These are phyloP conservation scores for Eupithecia centaureata DNA, from an alignment of 2,888 invertebrate genomes.

Conservation along the genomic window DNA sequence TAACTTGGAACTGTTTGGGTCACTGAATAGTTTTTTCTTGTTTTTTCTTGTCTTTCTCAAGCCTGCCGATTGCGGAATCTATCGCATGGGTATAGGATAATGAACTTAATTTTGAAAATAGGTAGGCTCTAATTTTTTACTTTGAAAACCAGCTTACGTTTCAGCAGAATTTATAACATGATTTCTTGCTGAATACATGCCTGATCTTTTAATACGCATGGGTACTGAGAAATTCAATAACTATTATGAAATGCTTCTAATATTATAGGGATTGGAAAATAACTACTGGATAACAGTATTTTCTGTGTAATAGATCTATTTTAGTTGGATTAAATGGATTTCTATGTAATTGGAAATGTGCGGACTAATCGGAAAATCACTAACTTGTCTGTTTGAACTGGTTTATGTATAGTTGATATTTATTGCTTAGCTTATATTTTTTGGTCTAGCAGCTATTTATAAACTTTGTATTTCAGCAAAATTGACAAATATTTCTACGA, in stretches of 20 bases:
- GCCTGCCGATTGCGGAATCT: too few species aligned
- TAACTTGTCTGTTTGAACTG: not conserved
- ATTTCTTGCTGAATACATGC: not conserved
- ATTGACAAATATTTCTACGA: too few species aligned
- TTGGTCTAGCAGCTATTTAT: not conserved
- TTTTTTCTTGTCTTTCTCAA: too few species aligned
- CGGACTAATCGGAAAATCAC: conserved; percentile 2
- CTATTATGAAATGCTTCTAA: not conserved
- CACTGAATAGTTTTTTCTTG: too few species aligned
- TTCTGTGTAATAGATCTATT: not conserved
- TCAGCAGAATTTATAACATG: not conserved
- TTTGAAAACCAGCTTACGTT: not conserved
- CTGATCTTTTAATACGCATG: not conserved
- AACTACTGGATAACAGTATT: not conserved
- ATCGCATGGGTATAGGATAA: not conserved
- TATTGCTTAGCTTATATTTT: not conserved
- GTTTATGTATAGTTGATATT: not conserved
- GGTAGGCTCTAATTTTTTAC: not conserved
- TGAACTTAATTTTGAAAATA: not conserved
- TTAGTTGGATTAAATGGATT: not conserved
- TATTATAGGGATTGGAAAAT: not conserved
- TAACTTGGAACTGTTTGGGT: not conserved
- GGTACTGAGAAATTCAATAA: not conserved
- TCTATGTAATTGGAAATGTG: not conserved
- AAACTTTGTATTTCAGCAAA: not conserved